Percentiles rank a stretch among this genome's conserved stretches.
Conservation (phyloP, 1,140 invertebrate species). For the Pseudoatta argentina region DNA sequence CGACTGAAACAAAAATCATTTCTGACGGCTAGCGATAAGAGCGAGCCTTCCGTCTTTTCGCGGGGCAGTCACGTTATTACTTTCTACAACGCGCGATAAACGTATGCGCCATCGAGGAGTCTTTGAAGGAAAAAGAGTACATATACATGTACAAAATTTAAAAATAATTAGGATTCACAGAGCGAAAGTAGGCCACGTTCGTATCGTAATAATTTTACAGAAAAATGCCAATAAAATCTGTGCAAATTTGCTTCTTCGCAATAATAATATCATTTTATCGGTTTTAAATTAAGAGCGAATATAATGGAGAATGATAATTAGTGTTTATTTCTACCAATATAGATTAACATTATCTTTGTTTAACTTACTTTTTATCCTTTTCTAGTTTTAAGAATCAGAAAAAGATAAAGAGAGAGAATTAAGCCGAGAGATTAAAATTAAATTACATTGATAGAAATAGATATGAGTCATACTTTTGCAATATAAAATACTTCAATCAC, state of each 20-base stretch:
- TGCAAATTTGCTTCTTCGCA: not conserved
- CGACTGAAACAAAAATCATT: not conserved
- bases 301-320: not conserved
- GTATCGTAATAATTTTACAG: not conserved
- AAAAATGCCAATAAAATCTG: not conserved
- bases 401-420: too few species aligned
- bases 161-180: not conserved
- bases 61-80: constrained; percentile 3
- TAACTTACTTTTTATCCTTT: too few species aligned
- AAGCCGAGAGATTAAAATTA: too few species aligned
- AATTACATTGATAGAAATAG: too few species aligned
- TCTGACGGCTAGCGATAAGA: constrained; percentile 11
- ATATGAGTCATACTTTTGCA: not conserved
- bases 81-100: constrained; percentile 19
- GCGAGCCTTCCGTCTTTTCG: constrained; percentile 28
- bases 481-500: not conserved
- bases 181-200: not conserved
- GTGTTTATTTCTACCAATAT: too few species aligned
- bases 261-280: not conserved
- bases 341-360: too few species aligned
- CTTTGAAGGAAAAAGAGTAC: constrained; percentile 12
- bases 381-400: too few species aligned
- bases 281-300: constrained; percentile 17
- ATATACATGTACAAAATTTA: not conserved
- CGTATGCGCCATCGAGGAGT: constrained; percentile 7